Percentiles rank a stretch among this genome's conserved stretches.
Conservation (phyloP, 2,797 vertebrate species). For the Netta rufina region DNA sequence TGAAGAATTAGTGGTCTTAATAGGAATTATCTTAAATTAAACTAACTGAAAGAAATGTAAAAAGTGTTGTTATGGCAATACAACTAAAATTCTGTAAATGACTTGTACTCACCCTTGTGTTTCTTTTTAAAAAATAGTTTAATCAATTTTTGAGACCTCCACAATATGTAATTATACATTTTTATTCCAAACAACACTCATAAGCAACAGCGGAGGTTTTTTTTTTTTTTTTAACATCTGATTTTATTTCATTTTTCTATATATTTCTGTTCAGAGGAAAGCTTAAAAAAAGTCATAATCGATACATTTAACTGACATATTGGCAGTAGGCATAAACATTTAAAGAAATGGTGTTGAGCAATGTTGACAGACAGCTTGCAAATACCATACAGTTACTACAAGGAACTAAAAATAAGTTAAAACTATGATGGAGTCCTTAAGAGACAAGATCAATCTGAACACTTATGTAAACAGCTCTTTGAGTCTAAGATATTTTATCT, state of each 20-base stretch:
- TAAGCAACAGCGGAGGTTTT: neutral
- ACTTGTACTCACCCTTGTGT: neutral
- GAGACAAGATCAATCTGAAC: neutral
- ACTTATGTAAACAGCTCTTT: neutral
- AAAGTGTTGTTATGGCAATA: neutral
- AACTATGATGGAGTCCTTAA: neutral
- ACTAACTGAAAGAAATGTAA: neutral
- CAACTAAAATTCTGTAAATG: neutral
- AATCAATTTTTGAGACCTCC: neutral
- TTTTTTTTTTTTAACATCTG: neutral
- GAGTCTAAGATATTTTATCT: neutral
- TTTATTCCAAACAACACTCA: neutral
- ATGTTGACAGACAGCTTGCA: neutral
- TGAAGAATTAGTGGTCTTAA: neutral
- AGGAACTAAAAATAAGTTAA: neutral
- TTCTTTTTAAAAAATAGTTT: neutral
- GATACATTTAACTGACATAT: neutral
- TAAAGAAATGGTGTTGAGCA: neutral
- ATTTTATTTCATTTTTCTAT: constrained; percentile 13
- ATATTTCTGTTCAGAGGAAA: constrained; percentile 1
- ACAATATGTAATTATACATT: neutral
- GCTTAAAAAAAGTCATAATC: neutral
- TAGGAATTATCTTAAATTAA: neutral
- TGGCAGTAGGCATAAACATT: neutral
- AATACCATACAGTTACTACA: neutral